phyloP scores from a whole-genome alignment of 2,113 vertebrate genomes.

The Corythoichthys intestinalis region DNA sequence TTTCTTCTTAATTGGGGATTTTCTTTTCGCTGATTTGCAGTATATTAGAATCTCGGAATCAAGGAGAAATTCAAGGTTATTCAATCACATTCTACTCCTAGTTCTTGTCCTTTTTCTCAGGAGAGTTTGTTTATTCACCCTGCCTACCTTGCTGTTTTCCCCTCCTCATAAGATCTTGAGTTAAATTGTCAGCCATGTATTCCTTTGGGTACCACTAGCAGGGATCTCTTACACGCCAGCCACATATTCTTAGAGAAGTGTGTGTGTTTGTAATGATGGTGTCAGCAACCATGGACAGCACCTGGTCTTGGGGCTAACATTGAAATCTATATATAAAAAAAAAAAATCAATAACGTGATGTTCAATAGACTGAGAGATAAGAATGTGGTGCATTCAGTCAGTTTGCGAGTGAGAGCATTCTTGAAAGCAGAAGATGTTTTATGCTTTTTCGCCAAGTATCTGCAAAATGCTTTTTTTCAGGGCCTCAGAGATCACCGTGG shows the following conservation, averaged over 20 bases:
- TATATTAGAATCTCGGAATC: constrained; percentile 50
- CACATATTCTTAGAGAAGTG: neutral
- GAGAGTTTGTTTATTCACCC: constrained; percentile 43
- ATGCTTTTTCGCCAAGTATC: constrained; percentile 56
- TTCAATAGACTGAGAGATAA: constrained; percentile 22
- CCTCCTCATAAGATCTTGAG: constrained; percentile 39
- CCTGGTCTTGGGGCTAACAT: constrained; percentile 31
- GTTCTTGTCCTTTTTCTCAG: constrained; percentile 24
- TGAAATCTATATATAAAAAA: constrained; percentile 20
- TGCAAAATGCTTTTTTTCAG: constrained; percentile 57
- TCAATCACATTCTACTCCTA: constrained; percentile 25
- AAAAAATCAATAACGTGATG: constrained; percentile 38
- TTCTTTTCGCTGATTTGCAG: constrained; percentile 56
- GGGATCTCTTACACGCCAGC: constrained; percentile 22
- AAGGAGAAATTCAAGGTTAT: constrained; percentile 65
- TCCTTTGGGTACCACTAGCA: constrained; percentile 50
- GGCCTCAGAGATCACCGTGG: constrained; percentile 58
- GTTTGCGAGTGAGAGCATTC: constrained; percentile 32
- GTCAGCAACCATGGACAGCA: constrained; percentile 24
- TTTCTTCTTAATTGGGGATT: constrained; percentile 52
- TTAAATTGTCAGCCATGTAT: constrained; percentile 52
- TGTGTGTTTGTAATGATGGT: constrained; percentile 5
- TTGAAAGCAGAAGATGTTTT: constrained; percentile 37
- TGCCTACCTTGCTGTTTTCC: constrained; percentile 17
- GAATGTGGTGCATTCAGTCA: constrained; percentile 39